Conservation (phyloP, 2,888 invertebrate genomes). For the Conistra vaccinii region DNA sequence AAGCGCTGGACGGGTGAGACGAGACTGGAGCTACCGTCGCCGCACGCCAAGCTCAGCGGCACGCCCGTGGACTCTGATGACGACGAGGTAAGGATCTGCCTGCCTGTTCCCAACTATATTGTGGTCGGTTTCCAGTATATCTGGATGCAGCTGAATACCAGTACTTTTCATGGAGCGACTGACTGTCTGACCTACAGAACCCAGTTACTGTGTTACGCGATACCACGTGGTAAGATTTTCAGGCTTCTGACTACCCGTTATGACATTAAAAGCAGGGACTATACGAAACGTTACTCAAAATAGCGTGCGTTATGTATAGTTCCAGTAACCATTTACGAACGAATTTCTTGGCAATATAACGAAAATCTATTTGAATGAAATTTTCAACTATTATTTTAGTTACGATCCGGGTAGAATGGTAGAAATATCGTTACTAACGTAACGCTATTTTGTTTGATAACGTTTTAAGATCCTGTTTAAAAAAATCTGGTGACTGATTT, state of each 20-base stretch:
- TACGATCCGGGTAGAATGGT: too few species aligned
- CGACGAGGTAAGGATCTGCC: slow-evolving; percentile 90
- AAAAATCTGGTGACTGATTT: too few species aligned
- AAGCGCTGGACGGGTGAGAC: slow-evolving; percentile 90
- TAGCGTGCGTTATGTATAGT: too few species aligned
- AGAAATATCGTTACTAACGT: too few species aligned
- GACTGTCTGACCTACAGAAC: background rate
- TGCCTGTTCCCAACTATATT: background rate
- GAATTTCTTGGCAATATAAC: too few species aligned
- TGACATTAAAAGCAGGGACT: too few species aligned
- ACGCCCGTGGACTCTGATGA: slow-evolving; percentile 92
- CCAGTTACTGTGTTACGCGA: background rate
- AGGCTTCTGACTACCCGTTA: background rate
- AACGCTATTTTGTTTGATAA: too few species aligned
- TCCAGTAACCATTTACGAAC: too few species aligned
- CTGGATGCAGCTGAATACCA: background rate
- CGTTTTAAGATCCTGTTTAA: too few species aligned
- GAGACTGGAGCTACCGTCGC: slow-evolving; percentile 82
- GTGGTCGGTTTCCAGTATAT: background rate
- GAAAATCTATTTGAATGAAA: too few species aligned
- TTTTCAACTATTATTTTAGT: too few species aligned
- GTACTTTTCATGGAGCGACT: background rate
- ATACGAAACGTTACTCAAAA: too few species aligned
- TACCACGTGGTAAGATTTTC: background rate
- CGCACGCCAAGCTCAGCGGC: slow-evolving; percentile 87